Evolutionary conservation across 1,140 invertebrate species (phyloP), one percentile per base, ranked within the genome.

Genomic region (Brachionus plicatilis): DNA sequence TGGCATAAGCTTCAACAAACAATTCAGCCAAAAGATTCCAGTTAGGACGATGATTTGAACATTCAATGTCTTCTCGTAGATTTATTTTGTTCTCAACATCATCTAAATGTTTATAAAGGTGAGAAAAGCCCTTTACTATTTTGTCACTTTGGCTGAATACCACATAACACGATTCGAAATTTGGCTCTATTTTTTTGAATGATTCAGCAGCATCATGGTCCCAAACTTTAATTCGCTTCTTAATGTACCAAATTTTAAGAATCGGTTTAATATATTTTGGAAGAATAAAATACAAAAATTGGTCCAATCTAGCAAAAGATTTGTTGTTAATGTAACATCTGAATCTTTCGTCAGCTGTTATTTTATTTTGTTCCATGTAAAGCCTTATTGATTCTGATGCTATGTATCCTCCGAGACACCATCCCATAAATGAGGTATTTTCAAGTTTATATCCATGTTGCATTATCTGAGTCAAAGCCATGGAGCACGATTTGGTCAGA

Each of bases 251-350:
- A 33, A 82, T 24, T 43, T 68, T 82, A 11, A 82, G 33, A 20
- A 82, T 20, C 4, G 50, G 79, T 14, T 37, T 43, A 17, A 65
- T 27, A 45, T 41, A 29, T 14, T 60, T 45, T 45, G 79, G 79
- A 12, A 82, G 20, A 65, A 82, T 82, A 24, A 65, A 82, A 45
- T 82, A 82, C 79, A 82, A 82, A 82, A 82, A 82, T 2, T 82
- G 50, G 20, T 68, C 60, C 37, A 82, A 14, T 45, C 53, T 56
- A 17, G 24, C 37, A 68, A 82, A 82, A 17, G 79, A 82, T 47
- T 82, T 82, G 17, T 60, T 82, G 41, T 82, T 60, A 65, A 82
- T 82, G 29, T 45, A 82, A 3, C 33, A 82, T 20, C 53, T 82
- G 12, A 82, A 82, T 56, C 60, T 82, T 29, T 60, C 33, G 41